Evolutionary conservation across 2,888 invertebrate species (phyloP), one percentile per base, ranked within the genome.

Genomic region (Ethmia dodecea): DNA sequence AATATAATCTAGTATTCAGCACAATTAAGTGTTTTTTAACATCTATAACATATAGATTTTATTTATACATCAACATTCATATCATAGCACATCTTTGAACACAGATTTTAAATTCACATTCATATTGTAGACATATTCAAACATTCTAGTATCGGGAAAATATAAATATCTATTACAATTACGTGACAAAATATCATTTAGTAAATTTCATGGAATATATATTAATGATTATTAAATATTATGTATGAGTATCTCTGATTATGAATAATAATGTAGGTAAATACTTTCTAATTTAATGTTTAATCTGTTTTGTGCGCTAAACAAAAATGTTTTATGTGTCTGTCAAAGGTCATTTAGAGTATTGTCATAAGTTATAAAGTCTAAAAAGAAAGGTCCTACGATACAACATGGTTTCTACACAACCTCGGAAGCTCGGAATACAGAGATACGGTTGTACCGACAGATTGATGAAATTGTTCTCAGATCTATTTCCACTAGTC

Each of bases 391-490:
- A 52, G 26, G 32, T 26, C 15, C 32, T 59, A 59, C 56, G 53
- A 56, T 62, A 65, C 54, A 64, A 66, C 56, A 64, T 52, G 57
- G 62, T 56, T n/a, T 60, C 71, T 71, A 76, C 80, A 81, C 81
- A 80, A 78, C 80, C 79, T 67, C 64, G 64, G 72, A 81, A 80
- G 81, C 81, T 83, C 80, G 51, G n/a, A n/a, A n/a, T n/a, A n/a
- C n/a, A n/a, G n/a, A n/a, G n/a, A n/a, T n/a, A n/a, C n/a, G n/a
- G n/a, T n/a, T n/a, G n/a, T n/a, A n/a, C n/a, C n/a, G n/a, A n/a
- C n/a, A n/a, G n/a, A n/a, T n/a, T n/a, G n/a, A n/a, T n/a, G n/a
- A n/a, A n/a, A n/a, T n/a, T 22, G 14, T 33, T 30, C 27, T 34
- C 31, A 38, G 34, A 38, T 38, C 36, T 35, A 31, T 20, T 36